Evolutionary conservation across 2,888 invertebrate genomes (phyloP).

Genomic region (Hyposoter didymator): DNA sequence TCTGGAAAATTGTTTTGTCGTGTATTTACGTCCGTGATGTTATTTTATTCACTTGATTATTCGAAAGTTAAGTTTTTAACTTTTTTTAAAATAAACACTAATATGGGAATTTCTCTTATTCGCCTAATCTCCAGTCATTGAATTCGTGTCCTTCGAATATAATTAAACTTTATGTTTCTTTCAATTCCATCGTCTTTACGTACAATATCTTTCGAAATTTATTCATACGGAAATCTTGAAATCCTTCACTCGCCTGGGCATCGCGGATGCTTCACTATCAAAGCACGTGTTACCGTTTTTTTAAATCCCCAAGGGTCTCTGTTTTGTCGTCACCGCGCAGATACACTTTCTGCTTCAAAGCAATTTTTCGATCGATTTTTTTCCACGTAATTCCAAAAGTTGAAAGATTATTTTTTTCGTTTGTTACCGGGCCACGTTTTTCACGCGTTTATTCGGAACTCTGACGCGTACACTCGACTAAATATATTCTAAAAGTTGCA

Average conservation of each 20-base stretch:
- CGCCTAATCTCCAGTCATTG: background rate
- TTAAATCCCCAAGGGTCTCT: background rate
- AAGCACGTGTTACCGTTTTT: background rate
- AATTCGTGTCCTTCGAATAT: background rate
- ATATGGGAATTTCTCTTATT: conserved; percentile 1
- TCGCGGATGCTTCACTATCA: background rate
- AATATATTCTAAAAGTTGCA: background rate
- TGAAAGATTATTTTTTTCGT: background rate
- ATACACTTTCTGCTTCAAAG: background rate
- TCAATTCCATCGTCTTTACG: background rate
- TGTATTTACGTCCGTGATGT: conserved; percentile 1
- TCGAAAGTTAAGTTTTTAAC: conserved; percentile 6
- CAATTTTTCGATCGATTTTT: background rate
- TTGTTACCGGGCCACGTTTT: background rate
- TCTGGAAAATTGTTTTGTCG: conserved; percentile 16
- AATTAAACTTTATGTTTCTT: background rate
- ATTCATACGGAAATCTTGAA: background rate
- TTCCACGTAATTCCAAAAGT: background rate
- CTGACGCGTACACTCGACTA: background rate
- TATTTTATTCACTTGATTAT: conserved; percentile 1
- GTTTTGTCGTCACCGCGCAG: background rate
- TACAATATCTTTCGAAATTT: background rate
- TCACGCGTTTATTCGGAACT: background rate
- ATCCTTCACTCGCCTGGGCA: background rate
- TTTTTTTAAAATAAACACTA: too few species aligned